Conservation (phyloP, 2,113 vertebrate species). For the human region DNA sequence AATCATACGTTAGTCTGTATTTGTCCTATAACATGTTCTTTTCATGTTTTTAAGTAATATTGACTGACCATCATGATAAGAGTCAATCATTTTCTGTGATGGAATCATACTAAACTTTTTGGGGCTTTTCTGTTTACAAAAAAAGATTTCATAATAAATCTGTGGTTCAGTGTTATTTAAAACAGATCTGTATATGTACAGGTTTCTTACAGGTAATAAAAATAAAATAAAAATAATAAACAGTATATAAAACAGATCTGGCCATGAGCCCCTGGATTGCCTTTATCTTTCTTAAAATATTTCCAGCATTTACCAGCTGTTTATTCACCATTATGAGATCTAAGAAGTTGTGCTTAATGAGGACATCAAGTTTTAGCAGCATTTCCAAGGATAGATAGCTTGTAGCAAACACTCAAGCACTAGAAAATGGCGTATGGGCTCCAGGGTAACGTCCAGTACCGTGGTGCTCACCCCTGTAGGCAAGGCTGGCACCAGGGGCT, state of each 20-base stretch:
- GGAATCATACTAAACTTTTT: background rate
- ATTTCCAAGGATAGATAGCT: rapidly evolving
- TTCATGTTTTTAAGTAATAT: rapidly evolving
- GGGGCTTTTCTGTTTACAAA: background rate
- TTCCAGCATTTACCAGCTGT: background rate
- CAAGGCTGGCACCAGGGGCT: background rate
- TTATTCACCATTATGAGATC: rapidly evolving
- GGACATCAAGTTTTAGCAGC: rapidly evolving
- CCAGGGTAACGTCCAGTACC: too few species aligned
- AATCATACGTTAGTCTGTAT: rapidly evolving
- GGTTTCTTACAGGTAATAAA: too few species aligned
- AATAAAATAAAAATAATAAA: too few species aligned
- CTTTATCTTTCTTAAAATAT: background rate
- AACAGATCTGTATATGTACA: too few species aligned
- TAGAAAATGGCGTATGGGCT: background rate
- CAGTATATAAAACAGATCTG: too few species aligned
- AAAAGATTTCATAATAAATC: background rate
- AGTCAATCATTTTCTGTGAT: background rate
- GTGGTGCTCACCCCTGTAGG: rapidly evolving
- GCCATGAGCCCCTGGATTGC: background rate
- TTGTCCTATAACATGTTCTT: rapidly evolving
- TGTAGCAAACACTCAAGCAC: rapidly evolving
- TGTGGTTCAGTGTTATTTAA: rapidly evolving
- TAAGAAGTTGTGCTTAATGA: background rate
- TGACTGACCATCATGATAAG: rapidly evolving